Evolutionary conservation across 2,797 vertebrate species (phyloP), one percentile per base, ranked within the genome.

Genomic region (Varecia variegata): DNA sequence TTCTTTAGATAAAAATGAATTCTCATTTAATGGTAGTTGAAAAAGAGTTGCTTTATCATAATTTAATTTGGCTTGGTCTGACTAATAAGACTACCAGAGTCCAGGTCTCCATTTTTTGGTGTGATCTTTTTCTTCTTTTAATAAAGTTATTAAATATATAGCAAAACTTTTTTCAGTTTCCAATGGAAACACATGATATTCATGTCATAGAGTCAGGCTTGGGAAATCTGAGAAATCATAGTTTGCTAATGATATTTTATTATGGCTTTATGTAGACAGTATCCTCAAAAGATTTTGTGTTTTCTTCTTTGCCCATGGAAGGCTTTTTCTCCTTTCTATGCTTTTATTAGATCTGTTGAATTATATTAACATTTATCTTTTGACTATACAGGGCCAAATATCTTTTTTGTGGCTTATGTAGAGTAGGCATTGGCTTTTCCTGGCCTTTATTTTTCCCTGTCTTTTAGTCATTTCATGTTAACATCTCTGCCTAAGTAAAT

Each of bases 351-450:
- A 67, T 62, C 43, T 95, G 2, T 71, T 95, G 60, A 86, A 73
- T 94, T 96, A 60, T 47, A 73, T 85, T 90, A 90, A 85, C 43
- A 70, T 80, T 97, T 92, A 84, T 76, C 67, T 95, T 83, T 88
- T 96, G 23, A 93, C 85, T 82, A 70, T 60, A 60, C 11, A 60
- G 35, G 15, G 73, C 77, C 88, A 94, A 2, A 76, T 71, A 62
- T 71, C 52, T 83, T 95, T 94, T 96, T 67, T 84, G n/a, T 92
- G 52, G 43, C 60, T 84, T 73, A 81, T 32, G 70, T 93, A 40
- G 9, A 62, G 32, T 88, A 92, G 40, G 7, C 38, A 40, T 86
- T 86, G 54, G 18, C 3, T 80, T 76, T 95, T 79, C 12, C 50
- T 92, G 45, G 40, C 18, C 80, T 94, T 81, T 45, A 45, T 73